Conservation (phyloP, 2,113 vertebrate genomes). For the Aegotheles bennettii region DNA sequence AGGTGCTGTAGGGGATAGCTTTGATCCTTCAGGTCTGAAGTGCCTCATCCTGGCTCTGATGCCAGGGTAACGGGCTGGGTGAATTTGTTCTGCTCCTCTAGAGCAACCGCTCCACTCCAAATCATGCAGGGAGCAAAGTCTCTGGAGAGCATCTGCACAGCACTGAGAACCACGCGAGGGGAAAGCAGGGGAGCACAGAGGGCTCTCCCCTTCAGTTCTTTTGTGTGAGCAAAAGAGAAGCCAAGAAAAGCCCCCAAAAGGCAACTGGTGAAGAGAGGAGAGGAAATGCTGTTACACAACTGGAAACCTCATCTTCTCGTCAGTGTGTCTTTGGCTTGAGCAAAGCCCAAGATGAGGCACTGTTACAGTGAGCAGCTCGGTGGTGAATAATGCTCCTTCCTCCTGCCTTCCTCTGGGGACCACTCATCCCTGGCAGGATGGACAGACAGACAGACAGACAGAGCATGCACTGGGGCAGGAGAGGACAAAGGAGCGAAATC, state of each 20-base stretch:
- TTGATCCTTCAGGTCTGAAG: not conserved
- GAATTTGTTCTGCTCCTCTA: not conserved
- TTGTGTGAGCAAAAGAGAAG: not conserved
- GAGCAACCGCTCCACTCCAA: not conserved
- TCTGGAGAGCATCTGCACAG: accelerated
- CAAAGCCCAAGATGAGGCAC: not conserved
- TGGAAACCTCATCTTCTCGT: not conserved
- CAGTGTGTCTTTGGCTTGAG: not conserved
- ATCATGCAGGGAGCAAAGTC: not conserved
- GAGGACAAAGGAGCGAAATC: not conserved
- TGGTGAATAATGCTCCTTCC: not conserved
- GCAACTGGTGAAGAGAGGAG: not conserved
- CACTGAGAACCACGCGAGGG: accelerated
- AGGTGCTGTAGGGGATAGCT: not conserved
- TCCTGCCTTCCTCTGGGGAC: not conserved
- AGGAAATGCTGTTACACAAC: not conserved
- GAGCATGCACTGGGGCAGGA: not conserved
- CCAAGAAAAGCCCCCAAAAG: not conserved
- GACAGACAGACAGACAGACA: not conserved
- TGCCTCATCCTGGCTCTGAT: not conserved
- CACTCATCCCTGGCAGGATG: not conserved
- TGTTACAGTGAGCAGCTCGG: not conserved
- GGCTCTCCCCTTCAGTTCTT: not conserved
- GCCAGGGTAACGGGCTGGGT: not conserved
- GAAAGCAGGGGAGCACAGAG: not conserved